Base-by-base conservation (phyloP, 2,113 vertebrate species). In the Ceratotherium simum region DNA sequence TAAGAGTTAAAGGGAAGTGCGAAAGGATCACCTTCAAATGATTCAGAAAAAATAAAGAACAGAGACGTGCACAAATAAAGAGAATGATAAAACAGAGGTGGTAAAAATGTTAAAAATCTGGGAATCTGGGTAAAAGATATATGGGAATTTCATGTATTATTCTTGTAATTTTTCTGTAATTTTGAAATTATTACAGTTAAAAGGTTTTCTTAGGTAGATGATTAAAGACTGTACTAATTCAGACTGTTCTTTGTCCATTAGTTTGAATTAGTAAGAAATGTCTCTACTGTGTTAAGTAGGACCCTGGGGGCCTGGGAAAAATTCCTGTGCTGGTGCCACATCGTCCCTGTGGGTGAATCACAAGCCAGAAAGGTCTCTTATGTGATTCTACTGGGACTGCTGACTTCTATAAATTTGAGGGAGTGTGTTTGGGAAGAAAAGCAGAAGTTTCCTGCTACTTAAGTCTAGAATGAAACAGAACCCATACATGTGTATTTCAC, bases 361-460 rank as follows among this genome's bases (percentile, higher is more conserved):
- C 46, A 84, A 29, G n/a, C 27, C 54, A 97, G 92, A 90, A 56
- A 96, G 51, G 27, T 80, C 39, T 97, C 69, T 39, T 62, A 17
- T 75, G 42, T 51, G 64, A 94, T 39, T 97, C 93, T 96, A 13
- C 51, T 62, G 80, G 65, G 96, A 91, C 31, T 87, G 91, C 91
- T 90, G 79, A 83, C 70, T 88, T 94, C n/a, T 91, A 42, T 90
- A 91, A 90, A 90, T 27, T 56, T 51, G 92, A 96, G 36, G 46
- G 87, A 96, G 90, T 60, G 67, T 89, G 82, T 95, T 93, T 96
- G 94, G 83, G 95, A 97, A 96, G 90, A 90, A 97, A 98, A 96
- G 97, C 79, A 97, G 97, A 97, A 97, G 97, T 92, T 97, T 96
- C 75, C 92, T 96, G 79, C 85, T 95, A 70, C 70, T 97, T 89